A percentile compares a stretch with the other conserved stretches of the same genome.
phyloP scores from a whole-genome alignment of 1,140 invertebrate species.

The Formica exsecta region DNA sequence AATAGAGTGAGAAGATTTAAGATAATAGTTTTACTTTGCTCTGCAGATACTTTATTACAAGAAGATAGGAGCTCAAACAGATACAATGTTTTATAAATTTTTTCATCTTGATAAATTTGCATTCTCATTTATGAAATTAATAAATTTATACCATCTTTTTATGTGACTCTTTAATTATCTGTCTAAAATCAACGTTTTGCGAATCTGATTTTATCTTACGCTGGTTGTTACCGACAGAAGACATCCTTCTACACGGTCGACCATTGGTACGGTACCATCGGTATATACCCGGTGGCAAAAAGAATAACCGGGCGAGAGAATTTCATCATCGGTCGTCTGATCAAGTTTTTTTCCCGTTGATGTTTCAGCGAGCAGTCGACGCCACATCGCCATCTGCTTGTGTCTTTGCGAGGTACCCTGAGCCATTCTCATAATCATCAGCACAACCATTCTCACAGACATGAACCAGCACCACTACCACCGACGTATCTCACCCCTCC shows the following conservation, averaged over 20 bases:
- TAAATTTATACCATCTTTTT: background rate
- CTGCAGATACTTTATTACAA: conserved; percentile 42
- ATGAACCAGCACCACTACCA: conserved; percentile 66
- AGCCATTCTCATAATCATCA: conserved; percentile 72
- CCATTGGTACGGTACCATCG: conserved; percentile 26
- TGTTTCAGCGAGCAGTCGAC: conserved; percentile 79
- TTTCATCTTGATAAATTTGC: background rate
- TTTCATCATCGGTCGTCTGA: background rate
- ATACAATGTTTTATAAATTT: background rate
- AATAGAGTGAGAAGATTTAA: conserved; percentile 9
- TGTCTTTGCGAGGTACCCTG: conserved; percentile 75
- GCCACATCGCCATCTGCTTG: conserved; percentile 79
- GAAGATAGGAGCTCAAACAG: background rate
- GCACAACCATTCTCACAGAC: conserved; percentile 68
- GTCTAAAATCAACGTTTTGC: background rate
- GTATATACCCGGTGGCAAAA: conserved; percentile 45
- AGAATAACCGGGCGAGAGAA: conserved; percentile 39
- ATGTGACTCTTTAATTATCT: background rate
- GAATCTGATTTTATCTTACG: conserved; percentile 34
- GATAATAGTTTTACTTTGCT: background rate
- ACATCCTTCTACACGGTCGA: conserved; percentile 40
- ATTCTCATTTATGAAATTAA: background rate
- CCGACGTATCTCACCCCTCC: conserved; percentile 66
- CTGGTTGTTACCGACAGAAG: conserved; percentile 46
- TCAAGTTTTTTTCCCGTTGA: conserved; percentile 23